A percentile compares a stretch with the other conserved stretches of the same genome.
These are phyloP conservation scores for Bathybates hornii DNA, from an alignment of 2,113 vertebrate species.

Conservation along the genomic window DNA sequence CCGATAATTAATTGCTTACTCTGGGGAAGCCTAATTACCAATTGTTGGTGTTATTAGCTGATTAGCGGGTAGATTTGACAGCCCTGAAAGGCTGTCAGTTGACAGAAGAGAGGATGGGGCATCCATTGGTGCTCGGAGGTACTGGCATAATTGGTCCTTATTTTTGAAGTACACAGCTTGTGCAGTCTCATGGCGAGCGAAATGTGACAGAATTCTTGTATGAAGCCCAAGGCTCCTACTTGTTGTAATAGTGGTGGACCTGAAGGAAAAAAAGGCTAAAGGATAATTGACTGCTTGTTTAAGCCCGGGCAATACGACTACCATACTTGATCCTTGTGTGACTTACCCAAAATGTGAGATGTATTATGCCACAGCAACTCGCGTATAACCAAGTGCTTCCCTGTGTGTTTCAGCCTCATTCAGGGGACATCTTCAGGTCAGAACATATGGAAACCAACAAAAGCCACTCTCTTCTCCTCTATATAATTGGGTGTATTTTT, in stretches of 20 bases:
- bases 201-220: neutral
- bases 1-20: conserved; percentile 73
- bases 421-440: conserved; percentile 21
- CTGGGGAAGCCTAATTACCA: conserved; percentile 67
- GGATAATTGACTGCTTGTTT: conserved; percentile 16
- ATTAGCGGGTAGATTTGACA: conserved; percentile 65
- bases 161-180: conserved; percentile 13
- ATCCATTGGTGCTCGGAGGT: conserved; percentile 22
- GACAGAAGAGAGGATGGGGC: conserved; percentile 23
- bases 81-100: conserved; percentile 45
- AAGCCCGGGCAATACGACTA: neutral
- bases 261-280: neutral
- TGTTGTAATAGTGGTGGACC: neutral
- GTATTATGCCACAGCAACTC: neutral
- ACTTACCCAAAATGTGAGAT: neutral
- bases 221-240: neutral
- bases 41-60: conserved; percentile 67
- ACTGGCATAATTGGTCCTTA: conserved; percentile 43
- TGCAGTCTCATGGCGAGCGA: neutral
- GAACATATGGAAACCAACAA: conserved; percentile 9
- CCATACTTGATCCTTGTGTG: neutral
- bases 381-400: neutral
- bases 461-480: conserved; percentile 3
- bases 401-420: neutral
- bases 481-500: conserved; percentile 63